phyloP scores from a whole-genome alignment of 2,797 vertebrate species.

The Sylvilagus floridanus region DNA sequence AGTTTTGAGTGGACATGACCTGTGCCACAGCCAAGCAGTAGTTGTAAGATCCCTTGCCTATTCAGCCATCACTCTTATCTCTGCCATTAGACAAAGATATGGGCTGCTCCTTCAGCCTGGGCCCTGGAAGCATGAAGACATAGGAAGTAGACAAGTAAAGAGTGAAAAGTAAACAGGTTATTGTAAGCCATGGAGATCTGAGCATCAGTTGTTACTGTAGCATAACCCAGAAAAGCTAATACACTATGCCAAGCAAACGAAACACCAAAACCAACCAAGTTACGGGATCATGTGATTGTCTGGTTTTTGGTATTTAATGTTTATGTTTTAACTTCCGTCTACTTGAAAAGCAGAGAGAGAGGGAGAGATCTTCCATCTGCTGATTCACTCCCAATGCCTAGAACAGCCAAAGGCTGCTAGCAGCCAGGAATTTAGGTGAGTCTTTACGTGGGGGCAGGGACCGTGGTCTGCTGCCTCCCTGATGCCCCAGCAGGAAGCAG shows the following conservation, averaged over 20 bases:
- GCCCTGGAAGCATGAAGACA: not conserved
- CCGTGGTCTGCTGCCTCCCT: no score
- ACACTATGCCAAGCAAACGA: not conserved
- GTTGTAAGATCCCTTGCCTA: not conserved
- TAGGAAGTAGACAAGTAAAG: not conserved
- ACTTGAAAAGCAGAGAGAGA: no score
- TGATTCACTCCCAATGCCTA: no score
- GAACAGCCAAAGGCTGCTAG: no score
- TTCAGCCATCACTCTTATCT: not conserved
- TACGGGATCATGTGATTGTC: not conserved
- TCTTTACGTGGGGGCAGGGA: no score
- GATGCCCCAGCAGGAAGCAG: no score
- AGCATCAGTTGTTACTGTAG: not conserved
- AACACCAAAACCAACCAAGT: not conserved
- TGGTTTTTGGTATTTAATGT: no score
- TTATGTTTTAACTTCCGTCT: no score
- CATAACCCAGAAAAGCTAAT: not conserved
- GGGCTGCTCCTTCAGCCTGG: not conserved
- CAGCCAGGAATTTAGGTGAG: no score
- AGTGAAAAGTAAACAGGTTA: not conserved
- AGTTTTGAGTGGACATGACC: not conserved
- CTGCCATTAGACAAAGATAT: not conserved
- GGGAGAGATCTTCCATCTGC: no score
- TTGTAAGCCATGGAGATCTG: not conserved
- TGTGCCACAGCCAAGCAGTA: not conserved